These are phyloP conservation scores for Epinephelus fuscoguttatus DNA, from an alignment of 2,113 vertebrate species.

Conservation along the genomic window DNA sequence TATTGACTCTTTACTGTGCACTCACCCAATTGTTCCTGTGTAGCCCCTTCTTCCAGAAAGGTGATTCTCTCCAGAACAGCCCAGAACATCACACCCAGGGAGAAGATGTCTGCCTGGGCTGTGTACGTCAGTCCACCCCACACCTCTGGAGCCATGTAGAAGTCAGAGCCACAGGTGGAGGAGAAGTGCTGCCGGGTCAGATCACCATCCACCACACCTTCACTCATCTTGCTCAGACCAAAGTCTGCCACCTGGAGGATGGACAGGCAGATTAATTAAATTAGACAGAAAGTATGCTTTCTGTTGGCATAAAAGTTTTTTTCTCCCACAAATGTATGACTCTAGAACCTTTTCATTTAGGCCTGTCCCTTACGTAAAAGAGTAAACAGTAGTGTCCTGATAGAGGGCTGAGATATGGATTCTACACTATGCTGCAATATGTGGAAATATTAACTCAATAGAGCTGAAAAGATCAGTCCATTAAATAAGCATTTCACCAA, in stretches of 20 bases:
- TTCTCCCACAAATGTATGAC: not conserved
- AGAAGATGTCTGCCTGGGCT: constrained; percentile 97
- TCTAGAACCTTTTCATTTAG: not conserved
- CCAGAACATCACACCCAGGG: constrained; percentile 97
- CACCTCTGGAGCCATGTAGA: constrained; percentile 99
- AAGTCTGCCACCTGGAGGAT: constrained; percentile 92
- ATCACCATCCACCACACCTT: constrained; percentile 80
- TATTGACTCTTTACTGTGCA: not conserved
- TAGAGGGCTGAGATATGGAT: not conserved
- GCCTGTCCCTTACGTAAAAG: not conserved
- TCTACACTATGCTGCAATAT: not conserved
- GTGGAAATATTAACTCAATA: not conserved
- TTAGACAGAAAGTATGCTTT: not conserved
- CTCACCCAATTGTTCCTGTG: constrained; percentile 93
- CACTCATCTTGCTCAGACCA: constrained; percentile 94
- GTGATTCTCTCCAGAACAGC: constrained; percentile 97
- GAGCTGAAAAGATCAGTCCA: not conserved
- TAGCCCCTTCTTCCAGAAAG: constrained; percentile 92
- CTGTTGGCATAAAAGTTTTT: not conserved
- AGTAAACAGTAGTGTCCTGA: not conserved
- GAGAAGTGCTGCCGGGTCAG: constrained; percentile 92
- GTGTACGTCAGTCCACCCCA: constrained; percentile 97
- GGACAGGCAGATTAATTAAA: not conserved
- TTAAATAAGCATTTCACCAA: too few relatives aligned
- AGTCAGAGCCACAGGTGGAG: constrained; percentile 96